These are phyloP conservation scores for Oryzaephilus surinamensis DNA, from an alignment of 1,140 invertebrate species.

Conservation along the genomic window DNA sequence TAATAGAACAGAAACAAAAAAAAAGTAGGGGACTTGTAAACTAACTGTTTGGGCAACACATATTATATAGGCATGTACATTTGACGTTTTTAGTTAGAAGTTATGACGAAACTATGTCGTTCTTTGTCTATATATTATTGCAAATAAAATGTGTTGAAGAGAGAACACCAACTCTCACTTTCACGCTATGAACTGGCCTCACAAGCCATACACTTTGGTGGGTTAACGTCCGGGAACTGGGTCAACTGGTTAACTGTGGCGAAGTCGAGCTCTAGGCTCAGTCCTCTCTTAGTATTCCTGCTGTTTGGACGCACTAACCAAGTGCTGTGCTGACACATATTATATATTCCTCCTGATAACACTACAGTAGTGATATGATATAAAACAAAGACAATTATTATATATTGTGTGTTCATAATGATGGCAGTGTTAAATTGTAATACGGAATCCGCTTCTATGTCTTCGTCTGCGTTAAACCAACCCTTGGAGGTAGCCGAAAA, in stretches of 20 bases:
- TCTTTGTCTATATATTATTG: conserved; percentile 1
- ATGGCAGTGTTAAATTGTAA: conserved; percentile 33
- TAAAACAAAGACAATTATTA: conserved; percentile 1
- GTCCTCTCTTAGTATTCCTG: conserved; percentile 30
- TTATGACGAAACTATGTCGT: conserved; percentile 10
- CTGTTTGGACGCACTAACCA: conserved; percentile 21
- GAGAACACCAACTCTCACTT: conserved; percentile 46
- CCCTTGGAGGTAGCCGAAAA: too few species aligned
- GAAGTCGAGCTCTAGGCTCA: conserved; percentile 37
- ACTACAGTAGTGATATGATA: background rate
- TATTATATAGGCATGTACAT: too few species aligned
- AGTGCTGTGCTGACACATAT: too few species aligned
- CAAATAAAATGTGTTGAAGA: conserved; percentile 16
- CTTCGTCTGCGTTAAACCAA: too few species aligned
- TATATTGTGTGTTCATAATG: conserved; percentile 19
- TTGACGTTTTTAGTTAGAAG: too few species aligned
- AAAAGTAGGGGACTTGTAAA: background rate
- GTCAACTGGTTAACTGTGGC: conserved; percentile 50
- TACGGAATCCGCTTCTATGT: conserved; percentile 22
- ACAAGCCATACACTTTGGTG: conserved; percentile 34
- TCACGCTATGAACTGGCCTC: conserved; percentile 42
- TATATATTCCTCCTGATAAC: too few species aligned
- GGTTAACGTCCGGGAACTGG: conserved; percentile 54
- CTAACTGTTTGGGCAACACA: background rate
- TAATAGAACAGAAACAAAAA: background rate